phyloP scores from a whole-genome alignment of 2,113 vertebrate species.

The Pollimyrus isidori region DNA sequence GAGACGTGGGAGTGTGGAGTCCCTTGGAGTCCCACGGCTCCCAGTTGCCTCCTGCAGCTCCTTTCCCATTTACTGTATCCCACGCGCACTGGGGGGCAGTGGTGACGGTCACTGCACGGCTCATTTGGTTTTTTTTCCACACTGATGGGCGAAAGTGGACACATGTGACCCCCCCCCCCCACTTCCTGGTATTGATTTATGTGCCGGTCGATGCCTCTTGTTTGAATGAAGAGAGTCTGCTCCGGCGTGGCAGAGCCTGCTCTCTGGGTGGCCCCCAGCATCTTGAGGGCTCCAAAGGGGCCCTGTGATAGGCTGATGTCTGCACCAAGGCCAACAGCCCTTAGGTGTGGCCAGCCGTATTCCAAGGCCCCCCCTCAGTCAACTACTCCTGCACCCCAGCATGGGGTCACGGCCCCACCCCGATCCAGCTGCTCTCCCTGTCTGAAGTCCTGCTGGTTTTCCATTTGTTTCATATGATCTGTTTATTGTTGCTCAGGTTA shows the following conservation, averaged over 20 bases:
- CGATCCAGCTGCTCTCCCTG: neutral
- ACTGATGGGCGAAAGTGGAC: constrained; percentile 2
- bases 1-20: neutral
- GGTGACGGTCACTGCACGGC: neutral
- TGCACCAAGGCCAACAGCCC: neutral
- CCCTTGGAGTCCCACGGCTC: neutral
- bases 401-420: neutral
- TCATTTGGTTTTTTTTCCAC: neutral
- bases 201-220: neutral
- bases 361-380: neutral
- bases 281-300: neutral
- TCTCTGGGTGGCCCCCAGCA: neutral
- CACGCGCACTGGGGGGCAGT: neutral
- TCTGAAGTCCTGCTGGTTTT: neutral
- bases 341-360: too few species aligned
- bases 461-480: neutral
- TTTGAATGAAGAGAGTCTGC: constrained; percentile 19
- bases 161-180: neutral
- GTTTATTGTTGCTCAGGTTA: neutral
- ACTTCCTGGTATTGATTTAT: constrained; percentile 17
- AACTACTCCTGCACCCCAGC: neutral
- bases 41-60: neutral
- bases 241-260: neutral
- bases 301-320: neutral
- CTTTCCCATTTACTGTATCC: neutral